These are phyloP conservation scores for Parazoanthus swiftii DNA, from an alignment of 92 coral and sea anemone species.

Conservation along the genomic window DNA sequence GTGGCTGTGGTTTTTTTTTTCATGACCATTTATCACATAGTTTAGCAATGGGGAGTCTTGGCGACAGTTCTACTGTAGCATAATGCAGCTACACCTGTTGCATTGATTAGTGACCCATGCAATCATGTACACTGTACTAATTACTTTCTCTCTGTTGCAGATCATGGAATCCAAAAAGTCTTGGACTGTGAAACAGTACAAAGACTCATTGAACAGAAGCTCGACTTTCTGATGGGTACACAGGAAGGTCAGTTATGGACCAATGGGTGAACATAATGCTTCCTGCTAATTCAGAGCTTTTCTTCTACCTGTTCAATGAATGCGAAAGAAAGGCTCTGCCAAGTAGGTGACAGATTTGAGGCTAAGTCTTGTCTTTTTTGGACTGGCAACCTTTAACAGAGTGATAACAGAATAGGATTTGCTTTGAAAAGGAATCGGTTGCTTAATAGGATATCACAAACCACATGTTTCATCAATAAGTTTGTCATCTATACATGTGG, in stretches of 20 bases:
- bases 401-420: not conserved
- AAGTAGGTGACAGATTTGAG: no score
- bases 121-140: no score
- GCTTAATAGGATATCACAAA: not conserved
- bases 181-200: slow-evolving; percentile 59
- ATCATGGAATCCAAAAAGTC: slow-evolving; percentile 50
- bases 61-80: no score
- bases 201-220: slow-evolving; percentile 53
- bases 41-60: no score
- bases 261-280: not conserved
- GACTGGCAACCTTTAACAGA: no score
- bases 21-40: no score
- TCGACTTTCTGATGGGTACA: slow-evolving; percentile 70
- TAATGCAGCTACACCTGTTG: not conserved
- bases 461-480: not conserved
- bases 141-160: slow-evolving; percentile 36
- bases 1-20: no score
- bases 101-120: not conserved
- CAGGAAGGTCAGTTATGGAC: slow-evolving; percentile 58
- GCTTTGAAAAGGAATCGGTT: not conserved
- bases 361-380: no score
- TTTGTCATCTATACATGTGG: not conserved
- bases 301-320: no score
- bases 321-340: no score
- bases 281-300: no score